A percentile compares a stretch with the other conserved stretches of the same genome.
Evolutionary conservation across 2,888 invertebrate genomes (phyloP).

Genomic region (Melieria omissa): DNA sequence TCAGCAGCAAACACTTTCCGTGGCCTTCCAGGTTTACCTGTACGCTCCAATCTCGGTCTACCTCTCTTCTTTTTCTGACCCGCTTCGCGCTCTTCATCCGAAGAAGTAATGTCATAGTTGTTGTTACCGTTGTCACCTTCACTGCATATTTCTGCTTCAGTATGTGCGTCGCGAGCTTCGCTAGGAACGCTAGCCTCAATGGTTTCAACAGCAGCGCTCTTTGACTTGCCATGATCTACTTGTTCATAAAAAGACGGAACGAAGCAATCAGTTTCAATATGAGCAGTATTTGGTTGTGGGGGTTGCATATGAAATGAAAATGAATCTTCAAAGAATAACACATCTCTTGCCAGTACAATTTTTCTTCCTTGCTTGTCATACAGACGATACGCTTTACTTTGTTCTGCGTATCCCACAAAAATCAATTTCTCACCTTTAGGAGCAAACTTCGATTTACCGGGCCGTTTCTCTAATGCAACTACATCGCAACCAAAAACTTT

Average conservation of each 20-base stretch:
- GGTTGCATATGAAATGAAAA: conserved; percentile 14
- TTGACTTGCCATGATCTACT: too few species aligned
- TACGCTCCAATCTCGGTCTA: conserved; percentile 31
- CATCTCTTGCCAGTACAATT: conserved; percentile 38
- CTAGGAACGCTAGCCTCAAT: not conserved
- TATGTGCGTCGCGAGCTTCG: not conserved
- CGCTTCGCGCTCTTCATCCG: not conserved
- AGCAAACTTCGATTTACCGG: conserved; percentile 30
- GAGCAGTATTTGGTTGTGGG: too few species aligned
- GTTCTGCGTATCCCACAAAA: conserved; percentile 38
- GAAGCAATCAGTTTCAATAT: too few species aligned
- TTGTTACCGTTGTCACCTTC: not conserved
- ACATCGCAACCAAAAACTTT: conserved; percentile 39
- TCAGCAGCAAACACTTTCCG: conserved; percentile 31
- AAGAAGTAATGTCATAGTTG: not conserved
- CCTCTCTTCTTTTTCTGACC: conserved; percentile 20
- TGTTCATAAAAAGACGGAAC: too few species aligned
- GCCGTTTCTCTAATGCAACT: conserved; percentile 33
- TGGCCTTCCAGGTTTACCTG: conserved; percentile 31
- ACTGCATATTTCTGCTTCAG: conserved; percentile 1
- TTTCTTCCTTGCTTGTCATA: conserved; percentile 32
- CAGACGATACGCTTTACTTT: conserved; percentile 38
- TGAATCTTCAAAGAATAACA: conserved; percentile 41
- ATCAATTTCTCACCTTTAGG: conserved; percentile 32
- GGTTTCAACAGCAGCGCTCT: not conserved